These are phyloP conservation scores for Acanthochromis polyacanthus DNA, from an alignment of 2,113 vertebrate genomes.

Conservation along the genomic window DNA sequence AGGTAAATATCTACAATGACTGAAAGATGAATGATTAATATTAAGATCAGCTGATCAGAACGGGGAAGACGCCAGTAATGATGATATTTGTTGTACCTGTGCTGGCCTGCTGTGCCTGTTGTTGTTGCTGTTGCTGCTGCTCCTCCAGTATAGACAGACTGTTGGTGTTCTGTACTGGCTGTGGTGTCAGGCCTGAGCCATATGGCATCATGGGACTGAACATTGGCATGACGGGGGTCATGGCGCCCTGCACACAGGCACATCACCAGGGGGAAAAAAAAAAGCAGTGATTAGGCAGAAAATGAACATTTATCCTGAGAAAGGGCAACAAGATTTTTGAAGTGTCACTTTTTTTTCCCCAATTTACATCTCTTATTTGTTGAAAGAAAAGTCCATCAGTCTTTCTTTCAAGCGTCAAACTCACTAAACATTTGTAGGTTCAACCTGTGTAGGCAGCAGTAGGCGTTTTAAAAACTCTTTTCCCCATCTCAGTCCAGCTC, in stretches of 20 bases:
- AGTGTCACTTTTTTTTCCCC: too few relatives aligned
- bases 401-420: too few relatives aligned
- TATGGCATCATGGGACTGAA: conserved; percentile 99
- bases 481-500: too few relatives aligned
- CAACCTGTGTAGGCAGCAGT: too few relatives aligned
- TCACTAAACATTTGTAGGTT: too few relatives aligned
- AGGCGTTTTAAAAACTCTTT: too few relatives aligned
- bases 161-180: conserved; percentile 95
- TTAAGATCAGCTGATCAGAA: not conserved
- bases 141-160: conserved; percentile 95
- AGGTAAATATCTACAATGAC: not conserved
- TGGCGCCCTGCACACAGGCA: conserved; percentile 86
- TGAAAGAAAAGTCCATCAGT: too few relatives aligned
- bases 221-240: conserved; percentile 94
- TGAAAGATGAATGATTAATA: not conserved
- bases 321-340: too few relatives aligned
- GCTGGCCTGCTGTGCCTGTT: conserved; percentile 85
- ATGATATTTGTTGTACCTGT: conserved; percentile 53
- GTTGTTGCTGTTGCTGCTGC: conserved; percentile 85
- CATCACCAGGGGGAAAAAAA: not conserved
- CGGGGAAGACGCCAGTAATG: not conserved
- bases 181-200: conserved; percentile 95
- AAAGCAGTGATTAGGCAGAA: not conserved
- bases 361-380: too few relatives aligned
- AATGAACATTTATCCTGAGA: too few relatives aligned